These are phyloP conservation scores for Potorous gilbertii DNA, from an alignment of 2,797 vertebrate species.

Conservation along the genomic window DNA sequence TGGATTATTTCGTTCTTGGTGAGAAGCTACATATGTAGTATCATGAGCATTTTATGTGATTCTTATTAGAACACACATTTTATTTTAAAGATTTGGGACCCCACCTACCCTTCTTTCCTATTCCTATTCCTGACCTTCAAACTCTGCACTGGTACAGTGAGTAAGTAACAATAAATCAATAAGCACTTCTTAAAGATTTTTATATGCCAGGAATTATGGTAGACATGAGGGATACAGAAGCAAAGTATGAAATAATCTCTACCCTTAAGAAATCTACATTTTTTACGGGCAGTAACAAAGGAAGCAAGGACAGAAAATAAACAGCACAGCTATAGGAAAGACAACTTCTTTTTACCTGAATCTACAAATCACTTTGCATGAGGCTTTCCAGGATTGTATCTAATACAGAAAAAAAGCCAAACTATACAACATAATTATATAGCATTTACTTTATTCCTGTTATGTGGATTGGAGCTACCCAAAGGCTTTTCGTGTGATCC, in stretches of 20 bases:
- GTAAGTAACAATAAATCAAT: background rate
- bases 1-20: background rate
- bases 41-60: background rate
- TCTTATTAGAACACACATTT: background rate
- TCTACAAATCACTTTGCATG: slow-evolving; percentile 21
- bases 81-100: background rate
- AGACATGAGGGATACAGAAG: background rate
- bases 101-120: background rate
- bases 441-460: slow-evolving; percentile 52
- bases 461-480: slow-evolving; percentile 60
- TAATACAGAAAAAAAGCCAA: slow-evolving; percentile 32
- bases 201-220: background rate
- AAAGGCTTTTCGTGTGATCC: slow-evolving; percentile 55
- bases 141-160: background rate
- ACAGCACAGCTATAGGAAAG: background rate
- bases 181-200: background rate
- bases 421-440: slow-evolving; percentile 41
- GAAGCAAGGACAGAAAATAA: background rate
- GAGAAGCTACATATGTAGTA: background rate
- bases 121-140: background rate
- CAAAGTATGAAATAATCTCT: background rate
- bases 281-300: background rate
- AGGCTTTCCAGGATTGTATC: slow-evolving; percentile 15
- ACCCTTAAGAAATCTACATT: background rate
- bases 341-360: background rate